Conservation (phyloP, 2,113 vertebrate genomes). For the Himantopus leucocephalus region DNA sequence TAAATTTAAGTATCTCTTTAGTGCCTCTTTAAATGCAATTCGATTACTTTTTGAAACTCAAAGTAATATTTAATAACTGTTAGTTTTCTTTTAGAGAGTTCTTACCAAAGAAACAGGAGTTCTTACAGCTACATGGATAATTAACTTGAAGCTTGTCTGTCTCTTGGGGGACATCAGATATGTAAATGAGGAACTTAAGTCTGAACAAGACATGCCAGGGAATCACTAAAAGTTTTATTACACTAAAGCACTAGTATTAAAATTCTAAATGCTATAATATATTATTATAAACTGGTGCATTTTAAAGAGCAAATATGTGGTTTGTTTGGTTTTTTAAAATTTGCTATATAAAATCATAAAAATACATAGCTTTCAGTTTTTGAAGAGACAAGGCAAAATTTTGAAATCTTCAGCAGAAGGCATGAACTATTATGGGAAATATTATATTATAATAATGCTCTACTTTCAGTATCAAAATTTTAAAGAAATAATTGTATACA, state of each 20-base stretch:
- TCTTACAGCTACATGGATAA: slow-evolving; percentile 80
- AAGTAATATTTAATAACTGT: slow-evolving; percentile 81
- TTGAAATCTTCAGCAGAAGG: not conserved
- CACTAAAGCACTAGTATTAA: slow-evolving; percentile 64
- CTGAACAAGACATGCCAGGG: slow-evolving; percentile 73
- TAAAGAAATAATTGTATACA: not conserved
- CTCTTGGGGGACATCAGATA: slow-evolving; percentile 81
- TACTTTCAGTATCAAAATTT: not conserved
- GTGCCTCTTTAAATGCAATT: slow-evolving; percentile 73
- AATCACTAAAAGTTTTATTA: slow-evolving; percentile 80
- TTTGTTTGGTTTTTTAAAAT: not conserved
- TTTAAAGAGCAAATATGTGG: slow-evolving; percentile 69
- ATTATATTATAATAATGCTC: not conserved
- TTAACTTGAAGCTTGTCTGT: slow-evolving; percentile 81
- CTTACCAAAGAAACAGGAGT: slow-evolving; percentile 77
- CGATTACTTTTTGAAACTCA: slow-evolving; percentile 76
- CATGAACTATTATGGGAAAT: not conserved
- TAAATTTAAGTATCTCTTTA: slow-evolving; percentile 78
- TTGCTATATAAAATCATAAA: slow-evolving; percentile 34
- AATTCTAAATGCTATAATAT: slow-evolving; percentile 59
- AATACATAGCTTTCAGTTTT: slow-evolving; percentile 45
- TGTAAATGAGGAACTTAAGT: slow-evolving; percentile 80
- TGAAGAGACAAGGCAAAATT: not conserved
- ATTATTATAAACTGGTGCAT: slow-evolving; percentile 56
- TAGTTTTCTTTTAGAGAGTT: slow-evolving; percentile 82